Conservation (phyloP, 1,140 invertebrate genomes). For the Sitophilus oryzae region DNA sequence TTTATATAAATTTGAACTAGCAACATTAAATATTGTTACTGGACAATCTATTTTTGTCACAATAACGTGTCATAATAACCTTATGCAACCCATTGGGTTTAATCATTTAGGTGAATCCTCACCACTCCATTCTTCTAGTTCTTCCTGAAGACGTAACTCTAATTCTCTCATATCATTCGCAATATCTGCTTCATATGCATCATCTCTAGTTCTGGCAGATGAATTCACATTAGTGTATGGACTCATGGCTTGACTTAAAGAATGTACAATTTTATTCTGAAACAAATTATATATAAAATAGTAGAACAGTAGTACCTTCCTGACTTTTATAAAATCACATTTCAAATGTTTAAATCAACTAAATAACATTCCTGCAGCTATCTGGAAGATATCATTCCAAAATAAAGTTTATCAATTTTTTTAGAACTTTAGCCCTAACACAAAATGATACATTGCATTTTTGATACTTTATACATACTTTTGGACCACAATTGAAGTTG, state of each 20-base stretch:
- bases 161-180: constrained; percentile 63
- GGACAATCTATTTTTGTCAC: constrained; percentile 1
- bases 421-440: too few species aligned
- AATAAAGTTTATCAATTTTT: too few species aligned
- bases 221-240: constrained; percentile 30
- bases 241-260: constrained; percentile 30
- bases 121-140: constrained; percentile 62
- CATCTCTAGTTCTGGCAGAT: constrained; percentile 40
- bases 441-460: too few species aligned
- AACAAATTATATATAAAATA: constrained; percentile 18
- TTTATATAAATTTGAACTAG: constrained; percentile 10
- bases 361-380: too few species aligned
- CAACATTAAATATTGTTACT: background rate
- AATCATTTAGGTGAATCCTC: constrained; percentile 50
- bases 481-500: too few species aligned
- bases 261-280: constrained; percentile 41
- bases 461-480: too few species aligned
- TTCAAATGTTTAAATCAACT: too few species aligned
- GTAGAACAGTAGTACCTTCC: too few species aligned
- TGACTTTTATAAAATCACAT: too few species aligned
- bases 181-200: constrained; percentile 62
- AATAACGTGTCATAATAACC: background rate
- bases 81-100: constrained; percentile 4
- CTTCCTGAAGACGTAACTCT: constrained; percentile 59
- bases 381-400: too few species aligned